A percentile compares a stretch with the other conserved stretches of the same genome.
Evolutionary conservation across 2,888 invertebrate genomes (phyloP).

Genomic region (Allophyes oxyacanthae): DNA sequence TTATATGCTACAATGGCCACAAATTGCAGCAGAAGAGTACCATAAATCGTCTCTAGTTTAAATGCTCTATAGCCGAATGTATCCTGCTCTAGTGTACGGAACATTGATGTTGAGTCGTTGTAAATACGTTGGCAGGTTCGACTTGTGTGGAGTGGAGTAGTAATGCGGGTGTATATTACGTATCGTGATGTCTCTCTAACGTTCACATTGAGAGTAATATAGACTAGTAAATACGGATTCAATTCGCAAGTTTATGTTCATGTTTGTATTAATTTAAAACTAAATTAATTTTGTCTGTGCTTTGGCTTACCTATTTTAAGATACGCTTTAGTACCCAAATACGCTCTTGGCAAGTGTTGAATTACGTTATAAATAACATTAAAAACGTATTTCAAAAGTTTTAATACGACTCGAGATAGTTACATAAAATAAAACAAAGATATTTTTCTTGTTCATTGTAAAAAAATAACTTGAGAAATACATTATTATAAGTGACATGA

Average conservation of each 20-base stretch:
- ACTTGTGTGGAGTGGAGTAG: constrained; percentile 5
- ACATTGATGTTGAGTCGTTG: constrained; percentile 24
- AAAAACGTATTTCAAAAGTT: constrained; percentile 19
- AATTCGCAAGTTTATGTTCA: constrained; percentile 11
- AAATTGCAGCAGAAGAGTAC: constrained; percentile 1
- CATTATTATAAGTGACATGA: constrained; percentile 54
- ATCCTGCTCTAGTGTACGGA: constrained; percentile 25
- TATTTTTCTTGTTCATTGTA: constrained; percentile 39
- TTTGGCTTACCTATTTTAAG: constrained; percentile 24
- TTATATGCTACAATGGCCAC: constrained; percentile 2
- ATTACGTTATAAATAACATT: constrained; percentile 17
- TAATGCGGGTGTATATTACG: constrained; percentile 56
- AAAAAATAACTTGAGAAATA: constrained; percentile 37
- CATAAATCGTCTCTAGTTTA: constrained; percentile 8
- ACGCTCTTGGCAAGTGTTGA: no score
- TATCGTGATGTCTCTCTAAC: constrained; percentile 57
- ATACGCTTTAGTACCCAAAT: constrained; percentile 13
- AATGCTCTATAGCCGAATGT: constrained; percentile 3
- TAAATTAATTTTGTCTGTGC: constrained; percentile 26
- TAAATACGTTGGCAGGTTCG: constrained; percentile 27
- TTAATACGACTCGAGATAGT: constrained; percentile 8
- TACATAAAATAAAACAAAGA: constrained; percentile 8
- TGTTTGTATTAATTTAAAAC: constrained; percentile 9
- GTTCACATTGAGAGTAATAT: constrained; percentile 59
- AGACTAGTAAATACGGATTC: constrained; percentile 41